Conservation (phyloP, 2,113 vertebrate species). For the Sapayoa aenigma region DNA sequence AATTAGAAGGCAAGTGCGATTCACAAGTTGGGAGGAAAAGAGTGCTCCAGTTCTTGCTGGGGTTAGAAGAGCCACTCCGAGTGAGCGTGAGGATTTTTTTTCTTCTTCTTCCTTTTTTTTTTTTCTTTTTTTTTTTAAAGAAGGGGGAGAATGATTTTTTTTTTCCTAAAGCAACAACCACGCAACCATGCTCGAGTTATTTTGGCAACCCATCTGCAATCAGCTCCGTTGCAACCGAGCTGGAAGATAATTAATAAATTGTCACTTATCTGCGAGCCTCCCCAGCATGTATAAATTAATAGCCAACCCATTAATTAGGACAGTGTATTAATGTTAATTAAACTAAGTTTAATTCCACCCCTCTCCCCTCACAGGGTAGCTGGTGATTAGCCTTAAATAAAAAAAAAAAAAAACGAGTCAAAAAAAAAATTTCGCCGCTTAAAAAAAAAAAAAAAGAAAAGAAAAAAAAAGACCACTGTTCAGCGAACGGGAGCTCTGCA, state of each 20-base stretch:
- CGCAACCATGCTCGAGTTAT: conserved; percentile 66
- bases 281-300: conserved; percentile 64
- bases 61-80: conserved; percentile 64
- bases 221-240: conserved; percentile 65
- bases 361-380: conserved; percentile 36
- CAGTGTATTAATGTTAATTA: conserved; percentile 68
- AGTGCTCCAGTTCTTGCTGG: conserved; percentile 62
- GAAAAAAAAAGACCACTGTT: background rate
- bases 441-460: background rate
- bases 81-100: conserved; percentile 52
- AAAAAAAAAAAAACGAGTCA: conserved; percentile 2
- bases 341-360: conserved; percentile 59
- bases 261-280: conserved; percentile 53
- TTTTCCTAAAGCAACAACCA: conserved; percentile 44
- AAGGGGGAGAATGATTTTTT: conserved; percentile 13
- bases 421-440: background rate
- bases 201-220: conserved; percentile 64
- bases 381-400: conserved; percentile 64
- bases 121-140: background rate
- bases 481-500: background rate
- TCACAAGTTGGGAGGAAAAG: conserved; percentile 67
- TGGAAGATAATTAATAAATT: conserved; percentile 65
- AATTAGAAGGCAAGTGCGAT: conserved; percentile 71
- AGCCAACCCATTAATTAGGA: conserved; percentile 63
- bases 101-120: background rate